phyloP scores from a whole-genome alignment of 1,140 invertebrate species.

The Drosophila pruinosa region DNA sequence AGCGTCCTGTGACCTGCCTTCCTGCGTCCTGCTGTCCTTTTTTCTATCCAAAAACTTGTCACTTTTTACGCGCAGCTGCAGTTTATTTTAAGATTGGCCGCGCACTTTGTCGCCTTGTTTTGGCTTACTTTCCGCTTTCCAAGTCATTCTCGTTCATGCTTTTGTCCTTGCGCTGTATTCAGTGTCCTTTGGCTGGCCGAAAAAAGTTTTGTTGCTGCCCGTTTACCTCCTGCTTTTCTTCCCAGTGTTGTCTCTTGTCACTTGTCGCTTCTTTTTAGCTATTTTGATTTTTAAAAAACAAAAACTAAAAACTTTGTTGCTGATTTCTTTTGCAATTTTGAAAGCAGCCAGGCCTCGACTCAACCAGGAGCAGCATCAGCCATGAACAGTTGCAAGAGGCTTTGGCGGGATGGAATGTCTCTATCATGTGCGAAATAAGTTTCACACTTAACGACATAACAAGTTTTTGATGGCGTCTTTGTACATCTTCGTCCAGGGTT shows the following conservation, averaged over 20 bases:
- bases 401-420: background rate
- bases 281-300: constrained; percentile 79
- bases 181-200: constrained; percentile 53
- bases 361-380: background rate
- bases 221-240: constrained; percentile 3
- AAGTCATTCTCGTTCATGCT: constrained; percentile 16
- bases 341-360: background rate
- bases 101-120: constrained; percentile 54
- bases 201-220: constrained; percentile 65
- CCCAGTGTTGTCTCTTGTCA: constrained; percentile 38
- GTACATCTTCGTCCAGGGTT: constrained; percentile 56
- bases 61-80: constrained; percentile 79
- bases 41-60: constrained; percentile 60
- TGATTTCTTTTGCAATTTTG: constrained; percentile 79
- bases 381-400: background rate
- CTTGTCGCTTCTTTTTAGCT: constrained; percentile 80
- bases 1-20: too few relatives aligned
- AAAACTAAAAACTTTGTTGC: constrained; percentile 77
- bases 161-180: constrained; percentile 40
- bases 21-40: constrained; percentile 11
- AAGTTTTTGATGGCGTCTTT: constrained; percentile 56
- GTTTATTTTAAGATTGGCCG: constrained; percentile 80
- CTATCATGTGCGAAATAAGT: constrained; percentile 80
- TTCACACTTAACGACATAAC: constrained; percentile 81
- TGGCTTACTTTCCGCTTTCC: constrained; percentile 43